Percentiles rank a stretch among this genome's conserved stretches.
Evolutionary conservation across 2,888 invertebrate genomes (phyloP).

Genomic region (Epistrophe grossulariae): DNA sequence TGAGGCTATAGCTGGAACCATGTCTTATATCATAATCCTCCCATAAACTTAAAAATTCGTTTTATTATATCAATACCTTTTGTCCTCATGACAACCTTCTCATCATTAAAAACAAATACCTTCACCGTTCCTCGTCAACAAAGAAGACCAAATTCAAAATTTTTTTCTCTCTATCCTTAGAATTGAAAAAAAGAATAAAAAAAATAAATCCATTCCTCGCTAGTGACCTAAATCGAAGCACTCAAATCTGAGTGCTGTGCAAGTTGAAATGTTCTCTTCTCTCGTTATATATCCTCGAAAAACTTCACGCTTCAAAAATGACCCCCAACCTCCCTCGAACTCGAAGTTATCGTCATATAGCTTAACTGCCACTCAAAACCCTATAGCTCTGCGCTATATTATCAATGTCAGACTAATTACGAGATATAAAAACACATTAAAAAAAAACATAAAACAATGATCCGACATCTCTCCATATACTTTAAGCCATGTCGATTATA

Average conservation of each 20-base stretch:
- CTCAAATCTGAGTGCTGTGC: background rate
- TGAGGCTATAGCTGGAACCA: too few relatives aligned
- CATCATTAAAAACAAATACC: background rate
- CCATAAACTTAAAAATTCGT: background rate
- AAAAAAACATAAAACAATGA: constrained; percentile 62
- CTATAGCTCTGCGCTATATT: constrained; percentile 45
- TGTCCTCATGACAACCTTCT: background rate
- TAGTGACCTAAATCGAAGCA: constrained; percentile 40
- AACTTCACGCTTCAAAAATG: constrained; percentile 64
- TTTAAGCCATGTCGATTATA: constrained; percentile 1
- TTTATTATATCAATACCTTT: background rate
- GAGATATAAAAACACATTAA: constrained; percentile 15
- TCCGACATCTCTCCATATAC: constrained; percentile 26
- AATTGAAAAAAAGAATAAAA: background rate
- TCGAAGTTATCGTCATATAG: constrained; percentile 31
- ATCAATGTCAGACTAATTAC: constrained; percentile 72
- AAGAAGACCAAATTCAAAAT: background rate
- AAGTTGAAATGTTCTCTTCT: constrained; percentile 12
- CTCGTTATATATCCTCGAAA: constrained; percentile 12
- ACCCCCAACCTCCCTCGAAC: constrained; percentile 12
- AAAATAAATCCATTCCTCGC: background rate
- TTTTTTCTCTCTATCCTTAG: background rate
- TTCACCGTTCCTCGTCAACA: background rate
- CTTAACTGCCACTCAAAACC: constrained; percentile 47
- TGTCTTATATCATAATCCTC: too few relatives aligned